A percentile compares a stretch with the other conserved stretches of the same genome.
These are phyloP conservation scores for Morpho achilles DNA, from an alignment of 2,888 invertebrate species.

Conservation along the genomic window DNA sequence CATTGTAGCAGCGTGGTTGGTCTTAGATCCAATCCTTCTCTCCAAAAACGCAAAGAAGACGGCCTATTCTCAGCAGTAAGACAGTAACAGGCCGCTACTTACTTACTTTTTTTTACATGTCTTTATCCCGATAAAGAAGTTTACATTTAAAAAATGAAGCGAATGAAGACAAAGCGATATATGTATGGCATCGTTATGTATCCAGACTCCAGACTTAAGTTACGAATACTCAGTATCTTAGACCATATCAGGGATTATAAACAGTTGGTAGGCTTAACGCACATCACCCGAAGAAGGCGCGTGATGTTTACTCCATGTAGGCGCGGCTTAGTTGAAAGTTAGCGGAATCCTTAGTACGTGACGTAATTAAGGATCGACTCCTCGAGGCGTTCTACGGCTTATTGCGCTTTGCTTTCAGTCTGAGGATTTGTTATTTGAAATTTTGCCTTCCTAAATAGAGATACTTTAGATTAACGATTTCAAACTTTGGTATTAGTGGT, in stretches of 20 bases:
- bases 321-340: slow-evolving; percentile 51
- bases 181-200: too few species aligned
- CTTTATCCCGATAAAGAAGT: too few species aligned
- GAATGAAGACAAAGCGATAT: too few species aligned
- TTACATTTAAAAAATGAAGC: too few species aligned
- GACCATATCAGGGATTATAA: slow-evolving; percentile 36
- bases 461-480: background rate
- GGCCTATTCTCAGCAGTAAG: too few species aligned
- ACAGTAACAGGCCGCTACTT: too few species aligned
- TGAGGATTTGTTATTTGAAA: slow-evolving; percentile 20
- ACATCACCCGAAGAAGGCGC: slow-evolving; percentile 55
- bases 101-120: too few species aligned
- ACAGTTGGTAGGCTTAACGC: slow-evolving; percentile 55
- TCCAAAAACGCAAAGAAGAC: too few species aligned
- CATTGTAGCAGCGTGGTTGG: too few species aligned
- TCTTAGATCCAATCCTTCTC: too few species aligned
- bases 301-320: slow-evolving; percentile 54
- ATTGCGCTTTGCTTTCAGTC: slow-evolving; percentile 26
- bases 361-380: slow-evolving; percentile 53
- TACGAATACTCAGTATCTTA: background rate
- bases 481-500: too few species aligned
- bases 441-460: slow-evolving; percentile 3
- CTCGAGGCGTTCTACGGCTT: slow-evolving; percentile 29
- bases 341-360: slow-evolving; percentile 59
- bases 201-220: too few species aligned